phyloP scores from a whole-genome alignment of 53 echinoderm and acorn worm genomes.

The Mesocentrotus franciscanus region DNA sequence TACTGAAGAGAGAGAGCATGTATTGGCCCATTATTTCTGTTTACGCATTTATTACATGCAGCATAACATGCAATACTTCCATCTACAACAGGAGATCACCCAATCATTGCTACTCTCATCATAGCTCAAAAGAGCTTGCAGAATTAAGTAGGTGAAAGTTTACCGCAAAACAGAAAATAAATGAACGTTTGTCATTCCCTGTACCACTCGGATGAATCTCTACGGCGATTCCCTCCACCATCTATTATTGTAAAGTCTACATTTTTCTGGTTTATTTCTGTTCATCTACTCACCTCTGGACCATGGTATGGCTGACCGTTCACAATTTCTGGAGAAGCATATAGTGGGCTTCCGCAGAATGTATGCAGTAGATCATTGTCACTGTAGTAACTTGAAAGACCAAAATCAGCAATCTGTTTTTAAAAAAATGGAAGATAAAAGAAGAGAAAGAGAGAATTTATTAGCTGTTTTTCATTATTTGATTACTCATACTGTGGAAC shows the following conservation, averaged over 20 bases:
- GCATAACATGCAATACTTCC: not conserved
- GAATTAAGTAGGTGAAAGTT: too few species aligned
- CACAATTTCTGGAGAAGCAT: constrained; percentile 98
- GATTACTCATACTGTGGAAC: not conserved
- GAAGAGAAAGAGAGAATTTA: not conserved
- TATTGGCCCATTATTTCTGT: too few species aligned
- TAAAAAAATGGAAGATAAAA: not conserved
- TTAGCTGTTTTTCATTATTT: not conserved
- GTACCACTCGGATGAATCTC: not conserved
- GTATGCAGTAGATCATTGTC: constrained; percentile 86
- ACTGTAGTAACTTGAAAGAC: constrained; percentile 87
- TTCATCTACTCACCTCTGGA: constrained; percentile 83
- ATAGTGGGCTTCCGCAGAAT: constrained; percentile 97
- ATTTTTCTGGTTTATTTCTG: not conserved
- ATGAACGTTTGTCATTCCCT: too few species aligned
- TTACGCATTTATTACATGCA: too few species aligned
- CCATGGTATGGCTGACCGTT: constrained; percentile 94
- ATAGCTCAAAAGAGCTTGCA: too few species aligned
- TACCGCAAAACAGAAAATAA: too few species aligned
- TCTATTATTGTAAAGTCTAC: not conserved
- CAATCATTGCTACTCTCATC: not conserved
- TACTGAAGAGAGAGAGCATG: too few species aligned
- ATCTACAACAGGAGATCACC: not conserved
- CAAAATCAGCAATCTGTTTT: constrained; percentile 97
- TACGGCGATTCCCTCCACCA: not conserved